phyloP scores from a whole-genome alignment of 1,140 invertebrate species.

The Procambarus clarkii region DNA sequence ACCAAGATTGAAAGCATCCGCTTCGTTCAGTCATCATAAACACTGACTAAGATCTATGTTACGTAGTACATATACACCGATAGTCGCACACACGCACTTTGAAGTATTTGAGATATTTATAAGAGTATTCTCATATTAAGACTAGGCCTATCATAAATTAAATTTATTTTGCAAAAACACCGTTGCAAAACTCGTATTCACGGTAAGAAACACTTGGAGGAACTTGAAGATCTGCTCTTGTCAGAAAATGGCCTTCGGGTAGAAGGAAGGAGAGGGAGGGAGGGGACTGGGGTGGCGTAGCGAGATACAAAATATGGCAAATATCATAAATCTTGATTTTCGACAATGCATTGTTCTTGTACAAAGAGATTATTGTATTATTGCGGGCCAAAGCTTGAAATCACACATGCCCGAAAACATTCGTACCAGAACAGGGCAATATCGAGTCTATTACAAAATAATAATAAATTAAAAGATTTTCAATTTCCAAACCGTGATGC shows the following conservation, averaged over 20 bases:
- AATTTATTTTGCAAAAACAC: constrained; percentile 63
- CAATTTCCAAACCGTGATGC: not conserved
- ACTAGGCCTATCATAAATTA: constrained; percentile 63
- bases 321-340: not conserved
- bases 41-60: constrained; percentile 57
- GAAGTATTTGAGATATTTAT: constrained; percentile 54
- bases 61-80: constrained; percentile 60
- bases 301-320: constrained; percentile 6
- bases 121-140: constrained; percentile 59
- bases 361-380: constrained; percentile 16
- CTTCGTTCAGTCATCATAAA: constrained; percentile 42
- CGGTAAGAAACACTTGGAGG: constrained; percentile 65
- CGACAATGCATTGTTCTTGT: constrained; percentile 36
- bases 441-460: not conserved
- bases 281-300: constrained; percentile 10
- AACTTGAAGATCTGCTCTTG: constrained; percentile 62
- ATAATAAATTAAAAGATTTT: not conserved
- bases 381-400: constrained; percentile 38
- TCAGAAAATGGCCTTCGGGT: constrained; percentile 38
- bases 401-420: constrained; percentile 25
- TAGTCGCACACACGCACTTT: constrained; percentile 60
- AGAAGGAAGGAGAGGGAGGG: constrained; percentile 1
- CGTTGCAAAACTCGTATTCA: constrained; percentile 57
- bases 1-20: not conserved
- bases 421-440: constrained; percentile 27